These are phyloP conservation scores for Eulemur mongoz DNA, from an alignment of 2,797 vertebrate genomes.

Conservation along the genomic window DNA sequence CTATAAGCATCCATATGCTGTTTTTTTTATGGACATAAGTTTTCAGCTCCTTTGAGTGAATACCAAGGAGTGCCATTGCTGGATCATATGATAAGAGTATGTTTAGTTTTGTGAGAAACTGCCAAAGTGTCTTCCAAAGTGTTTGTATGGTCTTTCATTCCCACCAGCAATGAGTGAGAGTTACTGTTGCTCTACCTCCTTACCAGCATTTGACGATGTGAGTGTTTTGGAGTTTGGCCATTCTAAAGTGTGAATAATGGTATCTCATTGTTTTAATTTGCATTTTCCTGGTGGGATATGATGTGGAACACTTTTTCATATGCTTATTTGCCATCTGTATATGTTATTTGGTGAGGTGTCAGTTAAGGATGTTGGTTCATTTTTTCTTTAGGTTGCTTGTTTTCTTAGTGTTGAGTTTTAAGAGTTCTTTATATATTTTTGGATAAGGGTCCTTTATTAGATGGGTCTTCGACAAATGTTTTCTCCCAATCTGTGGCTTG, in stretches of 20 bases:
- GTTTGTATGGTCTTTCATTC: background rate
- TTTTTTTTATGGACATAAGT: background rate
- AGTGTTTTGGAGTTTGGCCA: background rate
- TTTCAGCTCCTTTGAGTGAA: background rate
- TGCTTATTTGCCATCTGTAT: background rate
- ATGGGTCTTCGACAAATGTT: background rate
- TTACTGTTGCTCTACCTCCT: background rate
- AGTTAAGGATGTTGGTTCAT: background rate
- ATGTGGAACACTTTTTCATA: background rate
- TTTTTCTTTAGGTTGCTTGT: background rate
- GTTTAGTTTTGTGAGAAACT: background rate
- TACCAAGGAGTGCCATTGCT: background rate
- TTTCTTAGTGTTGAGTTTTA: background rate
- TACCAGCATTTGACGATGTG: background rate
- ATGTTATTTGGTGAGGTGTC: background rate
- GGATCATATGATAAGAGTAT: background rate
- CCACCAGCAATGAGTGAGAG: background rate
- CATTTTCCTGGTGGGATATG: background rate
- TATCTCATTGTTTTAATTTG: background rate
- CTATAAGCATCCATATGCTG: background rate
- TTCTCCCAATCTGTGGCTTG: background rate
- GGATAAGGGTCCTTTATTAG: background rate
- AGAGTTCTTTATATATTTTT: background rate
- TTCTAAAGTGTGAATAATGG: background rate
- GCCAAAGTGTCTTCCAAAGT: background rate